Conservation (phyloP, 1,140 invertebrate species). For the Pseudomyrmex sp. region DNA sequence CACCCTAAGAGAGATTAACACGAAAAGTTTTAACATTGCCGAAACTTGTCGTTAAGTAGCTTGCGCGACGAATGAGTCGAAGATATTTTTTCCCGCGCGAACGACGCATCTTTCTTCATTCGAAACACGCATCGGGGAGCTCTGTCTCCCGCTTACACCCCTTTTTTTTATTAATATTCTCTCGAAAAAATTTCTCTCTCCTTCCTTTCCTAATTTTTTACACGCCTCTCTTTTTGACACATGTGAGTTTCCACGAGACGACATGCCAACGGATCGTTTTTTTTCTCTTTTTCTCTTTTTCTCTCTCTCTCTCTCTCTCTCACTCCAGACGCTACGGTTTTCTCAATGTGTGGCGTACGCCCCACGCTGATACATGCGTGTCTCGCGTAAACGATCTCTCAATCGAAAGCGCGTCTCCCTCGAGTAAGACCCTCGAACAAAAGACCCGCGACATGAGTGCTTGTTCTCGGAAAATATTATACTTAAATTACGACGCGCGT, state of each 20-base stretch:
- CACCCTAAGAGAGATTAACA: slow-evolving; percentile 77
- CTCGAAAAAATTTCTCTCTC: neutral
- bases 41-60: slow-evolving; percentile 74
- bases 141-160: neutral
- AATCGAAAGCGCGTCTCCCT: too few relatives aligned
- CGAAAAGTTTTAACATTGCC: slow-evolving; percentile 78
- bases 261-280: too few relatives aligned
- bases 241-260: too few relatives aligned
- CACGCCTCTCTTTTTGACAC: too few relatives aligned
- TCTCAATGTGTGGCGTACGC: too few relatives aligned
- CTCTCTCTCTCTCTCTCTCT: too few relatives aligned
- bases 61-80: slow-evolving; percentile 70
- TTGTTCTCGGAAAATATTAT: too few relatives aligned
- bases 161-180: slow-evolving; percentile 7
- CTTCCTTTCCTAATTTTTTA: neutral
- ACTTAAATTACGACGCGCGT: neutral
- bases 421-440: neutral
- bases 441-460: neutral
- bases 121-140: neutral
- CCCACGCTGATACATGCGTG: too few relatives aligned
- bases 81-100: slow-evolving; percentile 49
- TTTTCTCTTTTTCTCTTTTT: too few relatives aligned
- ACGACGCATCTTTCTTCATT: slow-evolving; percentile 51
- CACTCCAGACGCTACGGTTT: too few relatives aligned
- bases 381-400: too few relatives aligned